A percentile compares a stretch with the other conserved stretches of the same genome.
These are phyloP conservation scores for Myotis brandtii DNA, from an alignment of 2,113 vertebrate species.

Conservation along the genomic window DNA sequence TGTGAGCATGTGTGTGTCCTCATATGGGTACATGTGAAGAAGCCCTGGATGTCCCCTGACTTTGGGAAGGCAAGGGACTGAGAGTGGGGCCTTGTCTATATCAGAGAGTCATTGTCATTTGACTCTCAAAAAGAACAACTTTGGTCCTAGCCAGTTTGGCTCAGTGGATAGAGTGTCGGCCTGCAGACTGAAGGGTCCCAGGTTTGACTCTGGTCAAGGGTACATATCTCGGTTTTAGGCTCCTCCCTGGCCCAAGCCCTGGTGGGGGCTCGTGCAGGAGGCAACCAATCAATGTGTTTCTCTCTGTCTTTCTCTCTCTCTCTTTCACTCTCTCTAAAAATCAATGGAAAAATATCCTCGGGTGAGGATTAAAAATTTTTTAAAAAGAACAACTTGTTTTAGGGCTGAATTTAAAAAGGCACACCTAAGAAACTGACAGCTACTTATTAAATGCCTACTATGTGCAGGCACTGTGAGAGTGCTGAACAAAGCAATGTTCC, in stretches of 20 bases:
- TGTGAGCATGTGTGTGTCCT: not conserved
- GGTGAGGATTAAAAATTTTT: too few relatives aligned
- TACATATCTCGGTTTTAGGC: too few relatives aligned
- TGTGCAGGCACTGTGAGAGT: not conserved
- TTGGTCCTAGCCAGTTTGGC: not conserved
- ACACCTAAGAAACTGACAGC: not conserved
- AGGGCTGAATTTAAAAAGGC: not conserved
- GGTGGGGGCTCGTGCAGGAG: too few relatives aligned
- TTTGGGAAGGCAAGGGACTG: not conserved
- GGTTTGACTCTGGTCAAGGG: too few relatives aligned
- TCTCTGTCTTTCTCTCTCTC: too few relatives aligned
- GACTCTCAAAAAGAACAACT: not conserved
- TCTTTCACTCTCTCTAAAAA: too few relatives aligned
- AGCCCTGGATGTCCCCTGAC: not conserved
- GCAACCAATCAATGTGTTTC: too few relatives aligned
- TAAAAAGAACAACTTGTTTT: not conserved
- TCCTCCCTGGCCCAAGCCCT: too few relatives aligned
- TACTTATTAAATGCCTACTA: not conserved
- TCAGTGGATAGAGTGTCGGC: too few relatives aligned
- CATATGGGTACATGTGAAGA: not conserved
- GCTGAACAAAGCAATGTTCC: not conserved
- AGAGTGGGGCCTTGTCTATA: not conserved
- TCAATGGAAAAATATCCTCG: too few relatives aligned
- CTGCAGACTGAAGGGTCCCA: too few relatives aligned
- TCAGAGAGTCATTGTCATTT: not conserved